phyloP scores from a whole-genome alignment of 2,797 vertebrate genomes.

The Bucorvus abyssinicus region DNA sequence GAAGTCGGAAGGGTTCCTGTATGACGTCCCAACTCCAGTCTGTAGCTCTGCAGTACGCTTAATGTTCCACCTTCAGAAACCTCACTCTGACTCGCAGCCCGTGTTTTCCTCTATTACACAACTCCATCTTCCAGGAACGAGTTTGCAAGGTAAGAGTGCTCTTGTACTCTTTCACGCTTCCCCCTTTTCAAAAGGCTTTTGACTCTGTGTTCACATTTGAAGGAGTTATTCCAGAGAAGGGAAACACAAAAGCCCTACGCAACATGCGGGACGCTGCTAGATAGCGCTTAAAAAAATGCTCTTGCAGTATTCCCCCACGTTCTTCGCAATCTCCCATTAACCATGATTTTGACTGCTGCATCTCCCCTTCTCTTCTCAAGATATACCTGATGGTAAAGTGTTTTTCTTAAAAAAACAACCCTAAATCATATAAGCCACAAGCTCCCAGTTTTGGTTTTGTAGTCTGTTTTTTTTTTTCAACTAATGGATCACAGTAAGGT shows the following conservation, averaged over 20 bases:
- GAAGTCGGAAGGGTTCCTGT: not conserved
- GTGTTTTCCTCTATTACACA: not conserved
- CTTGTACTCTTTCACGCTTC: not conserved
- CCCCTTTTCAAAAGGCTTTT: not conserved
- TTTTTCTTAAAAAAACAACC: not conserved
- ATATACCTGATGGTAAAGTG: not conserved
- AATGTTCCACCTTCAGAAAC: not conserved
- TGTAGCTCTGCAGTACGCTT: not conserved
- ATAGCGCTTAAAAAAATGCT: not conserved
- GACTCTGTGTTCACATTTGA: not conserved
- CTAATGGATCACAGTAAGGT: not conserved
- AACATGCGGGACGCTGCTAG: not conserved
- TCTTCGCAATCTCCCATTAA: not conserved
- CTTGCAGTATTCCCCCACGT: not conserved
- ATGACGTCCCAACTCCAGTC: not conserved
- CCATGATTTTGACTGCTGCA: not conserved
- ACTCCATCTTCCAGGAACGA: not conserved
- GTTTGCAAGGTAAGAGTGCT: not conserved
- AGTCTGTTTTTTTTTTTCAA: not conserved
- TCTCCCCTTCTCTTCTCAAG: not conserved
- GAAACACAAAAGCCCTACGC: not conserved
- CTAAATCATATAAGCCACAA: not conserved
- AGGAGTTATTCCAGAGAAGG: not conserved
- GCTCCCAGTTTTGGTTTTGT: not conserved
- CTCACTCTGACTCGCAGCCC: not conserved